Evolutionary conservation across 2,113 vertebrate species (phyloP).

Genomic region (Indri indri): DNA sequence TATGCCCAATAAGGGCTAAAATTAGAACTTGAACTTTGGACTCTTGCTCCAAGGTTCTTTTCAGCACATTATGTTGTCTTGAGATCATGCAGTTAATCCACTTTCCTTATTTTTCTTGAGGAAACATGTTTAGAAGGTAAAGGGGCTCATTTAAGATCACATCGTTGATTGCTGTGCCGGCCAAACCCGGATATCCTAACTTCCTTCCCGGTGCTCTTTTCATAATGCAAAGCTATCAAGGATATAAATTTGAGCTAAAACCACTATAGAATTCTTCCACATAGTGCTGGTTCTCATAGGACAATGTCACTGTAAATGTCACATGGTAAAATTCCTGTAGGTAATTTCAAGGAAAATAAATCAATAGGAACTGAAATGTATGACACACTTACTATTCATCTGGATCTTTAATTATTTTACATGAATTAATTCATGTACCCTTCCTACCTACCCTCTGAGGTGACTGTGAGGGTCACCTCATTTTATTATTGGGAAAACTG

Average conservation of each 20-base stretch:
- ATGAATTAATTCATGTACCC: neutral
- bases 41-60: neutral
- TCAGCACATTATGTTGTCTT: neutral
- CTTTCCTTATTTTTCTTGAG: neutral
- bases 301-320: neutral
- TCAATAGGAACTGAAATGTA: neutral
- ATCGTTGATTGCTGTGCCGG: neutral
- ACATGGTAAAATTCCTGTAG: neutral
- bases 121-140: neutral
- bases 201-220: neutral
- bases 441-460: neutral
- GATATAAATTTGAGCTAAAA: neutral
- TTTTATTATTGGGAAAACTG: neutral
- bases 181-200: neutral
- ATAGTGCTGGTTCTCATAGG: neutral
- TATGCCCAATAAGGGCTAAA: neutral
- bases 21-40: neutral
- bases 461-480: neutral
- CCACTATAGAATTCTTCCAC: neutral
- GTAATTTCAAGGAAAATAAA: neutral
- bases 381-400: neutral
- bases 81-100: neutral
- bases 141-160: neutral
- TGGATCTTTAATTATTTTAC: neutral
- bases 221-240: neutral